Evolutionary conservation across 2,888 invertebrate species (phyloP), one percentile per base, ranked within the genome.

Genomic region (Caradrina clavipalpis): DNA sequence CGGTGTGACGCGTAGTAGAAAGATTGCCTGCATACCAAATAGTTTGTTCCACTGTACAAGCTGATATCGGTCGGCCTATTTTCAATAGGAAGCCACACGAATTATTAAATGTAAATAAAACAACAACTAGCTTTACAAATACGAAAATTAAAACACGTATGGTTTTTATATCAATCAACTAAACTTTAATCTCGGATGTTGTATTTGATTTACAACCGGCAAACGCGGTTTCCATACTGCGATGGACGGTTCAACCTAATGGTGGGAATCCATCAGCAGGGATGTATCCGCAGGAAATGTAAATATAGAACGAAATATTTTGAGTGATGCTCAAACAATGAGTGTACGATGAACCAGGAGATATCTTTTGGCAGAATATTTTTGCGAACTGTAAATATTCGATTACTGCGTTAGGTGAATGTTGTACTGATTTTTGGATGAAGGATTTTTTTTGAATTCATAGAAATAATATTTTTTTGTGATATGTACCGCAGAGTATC

Each of bases 301-400:
- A 81, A 76, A 76, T 76, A 79, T 81, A 79, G 82, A 67, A 50
- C 31, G 57, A 73, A 71, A 76, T 83, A 60, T 71, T 80, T 82
- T 73, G 63, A 74, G 72, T 54, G 72, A 78, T 69, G 53, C 57
- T 51, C 65, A 67, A 68, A 78, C 64, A 77, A 76, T 72, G 58
- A 50, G 8, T 77, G 59, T 39, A 65, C 56, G 53, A 65, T 60
- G 47, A 22, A 21, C 19, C 21, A 22, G 17, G 10, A 13, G 51
- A 60, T 26, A 45, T 0, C 49, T 17, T 11, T 19, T 50, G n/a
- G 26, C 21, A 0, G 53, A 60, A 8, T 26, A 8, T 10, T 19
- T 35, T 6, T 22, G 13, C 10, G 13, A 13, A 13, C 11, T 21
- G 21, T 54, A 13, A 1, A 17, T 26, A 1, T 56, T 42, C 6